Evolutionary conservation across 2,888 invertebrate genomes (phyloP), one percentile per base, ranked within the genome.

Genomic region (Parnassius mnemosyne): DNA sequence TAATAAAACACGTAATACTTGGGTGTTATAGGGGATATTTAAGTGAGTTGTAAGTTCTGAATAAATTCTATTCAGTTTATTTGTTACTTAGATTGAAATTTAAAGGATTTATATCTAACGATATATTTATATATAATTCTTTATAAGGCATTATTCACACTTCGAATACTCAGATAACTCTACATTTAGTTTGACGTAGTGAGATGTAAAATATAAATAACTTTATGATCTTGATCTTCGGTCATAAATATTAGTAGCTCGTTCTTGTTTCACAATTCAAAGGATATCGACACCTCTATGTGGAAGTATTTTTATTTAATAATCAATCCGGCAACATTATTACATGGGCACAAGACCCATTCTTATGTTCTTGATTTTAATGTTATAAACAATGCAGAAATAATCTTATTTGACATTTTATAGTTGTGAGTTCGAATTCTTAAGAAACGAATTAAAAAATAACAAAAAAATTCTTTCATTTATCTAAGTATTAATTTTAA

Each of bases 131-230:
- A 72, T 65, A 58, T 25, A 34, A 3, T 25, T 69, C 67, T 69
- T 69, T 73, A 69, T 67, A 70, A 67, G 59, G 78, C 73, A 82
- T 85, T 84, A 81, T 84, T 83, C 82, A 78, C 70, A 42, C 53
- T 51, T 50, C 74, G 75, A 79, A 77, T 75, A 76, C 78, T 80
- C 78, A 69, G 74, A 76, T 78, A 73, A 72, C 71, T 72, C 71
- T 72, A 71, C 71, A 70, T 74, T 67, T 57, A 68, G 65, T 68
- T 68, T 69, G 64, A 66, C 67, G 44, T 57, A 13, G 16, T 34
- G 60, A 60, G 60, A 67, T 66, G 73, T 72, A 71, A 70, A 71
- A 34, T 53, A 54, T 49, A 54, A 25, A 57, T 54, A 69, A 69
- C 72, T 71, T 41, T 66, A 54, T 42, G 41, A 51, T 56, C 51